Base-by-base conservation (phyloP, 2,113 vertebrate species). In the Cygnus buccinator region DNA sequence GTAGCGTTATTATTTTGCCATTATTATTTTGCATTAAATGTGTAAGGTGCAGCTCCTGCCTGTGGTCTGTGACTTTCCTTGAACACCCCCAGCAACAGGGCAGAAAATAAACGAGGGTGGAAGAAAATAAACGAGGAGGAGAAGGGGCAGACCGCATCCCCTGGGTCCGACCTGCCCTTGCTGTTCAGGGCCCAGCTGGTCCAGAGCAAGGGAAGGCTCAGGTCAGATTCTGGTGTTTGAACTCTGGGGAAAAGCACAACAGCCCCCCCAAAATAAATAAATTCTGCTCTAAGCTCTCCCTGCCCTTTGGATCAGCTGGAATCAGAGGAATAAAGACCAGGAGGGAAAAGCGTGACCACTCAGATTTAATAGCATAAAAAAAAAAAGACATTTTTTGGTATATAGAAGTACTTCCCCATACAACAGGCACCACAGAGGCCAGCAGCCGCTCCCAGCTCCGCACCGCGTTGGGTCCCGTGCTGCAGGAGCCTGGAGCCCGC, bases 401-500 rank as follows among this genome's bases (percentile, higher is more conserved):
- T 7, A 23, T n/a, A 74, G 46, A 79, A 76, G 58, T 44, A 70
- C 9, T 33, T 35, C 43, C 8, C 22, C 19, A 6, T 61, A 54
- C 81, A 83, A 67, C 84, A 50, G 59, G 43, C 79, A 73, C 41
- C 21, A 20, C 1, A 3, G 21, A 41, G 10, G 6, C 23, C 67
- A 46, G 58, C 81, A 65, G 54, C 58, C 26, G 20, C 39, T 73
- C 58, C 44, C 22, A 10, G 48, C 63, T 33, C 41, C 18, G 39
- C 13, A 0, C 10, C 31, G 68, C 39, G 19, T 25, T 55, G 5
- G 58, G 26, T 59, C 73, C 58, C 0, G 0, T 33, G 31, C 54
- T 28, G 37, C 25, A 17, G 59, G 2, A 2, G 43, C n/a, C 26
- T 1, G 0, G 17, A 59, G 59, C 17, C 50, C 3, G 1, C 21